Evolutionary conservation across 1,140 invertebrate species (phyloP).

Genomic region (Diuraphis noxia): DNA sequence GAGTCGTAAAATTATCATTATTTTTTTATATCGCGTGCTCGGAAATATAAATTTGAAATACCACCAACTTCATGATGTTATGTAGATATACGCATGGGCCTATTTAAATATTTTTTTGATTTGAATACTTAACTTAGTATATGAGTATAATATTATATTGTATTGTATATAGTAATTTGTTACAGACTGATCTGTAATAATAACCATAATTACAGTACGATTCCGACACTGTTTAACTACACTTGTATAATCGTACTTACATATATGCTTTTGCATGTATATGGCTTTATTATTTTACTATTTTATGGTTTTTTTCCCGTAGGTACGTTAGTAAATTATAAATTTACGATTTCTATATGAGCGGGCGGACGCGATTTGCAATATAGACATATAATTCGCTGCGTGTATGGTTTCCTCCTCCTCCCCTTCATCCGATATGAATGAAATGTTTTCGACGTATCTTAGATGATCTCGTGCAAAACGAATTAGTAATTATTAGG

Average conservation of each 20-base stretch:
- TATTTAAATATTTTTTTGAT: not conserved
- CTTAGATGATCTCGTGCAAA: not conserved
- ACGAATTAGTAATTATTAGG: constrained; percentile 5
- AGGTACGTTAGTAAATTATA: not conserved
- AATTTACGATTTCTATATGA: not conserved
- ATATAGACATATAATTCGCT: not conserved
- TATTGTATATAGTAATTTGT: not conserved
- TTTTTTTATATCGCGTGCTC: not conserved
- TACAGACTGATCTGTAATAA: not conserved
- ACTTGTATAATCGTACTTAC: no score
- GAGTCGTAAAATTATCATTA: not conserved
- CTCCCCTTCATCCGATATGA: not conserved
- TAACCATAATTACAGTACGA: not conserved
- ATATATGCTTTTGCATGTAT: not conserved
- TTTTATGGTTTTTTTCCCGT: not conserved
- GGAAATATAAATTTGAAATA: not conserved
- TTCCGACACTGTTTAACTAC: not conserved
- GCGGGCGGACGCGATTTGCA: not conserved
- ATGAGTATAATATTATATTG: not conserved
- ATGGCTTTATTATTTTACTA: not conserved
- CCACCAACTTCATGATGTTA: not conserved
- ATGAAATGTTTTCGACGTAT: not conserved
- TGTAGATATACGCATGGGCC: not conserved
- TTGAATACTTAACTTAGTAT: not conserved
- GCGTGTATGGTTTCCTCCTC: not conserved